Percentiles rank a stretch among this genome's conserved stretches.
phyloP scores from a whole-genome alignment of 2,113 vertebrate genomes.

The Alectura lathami region DNA sequence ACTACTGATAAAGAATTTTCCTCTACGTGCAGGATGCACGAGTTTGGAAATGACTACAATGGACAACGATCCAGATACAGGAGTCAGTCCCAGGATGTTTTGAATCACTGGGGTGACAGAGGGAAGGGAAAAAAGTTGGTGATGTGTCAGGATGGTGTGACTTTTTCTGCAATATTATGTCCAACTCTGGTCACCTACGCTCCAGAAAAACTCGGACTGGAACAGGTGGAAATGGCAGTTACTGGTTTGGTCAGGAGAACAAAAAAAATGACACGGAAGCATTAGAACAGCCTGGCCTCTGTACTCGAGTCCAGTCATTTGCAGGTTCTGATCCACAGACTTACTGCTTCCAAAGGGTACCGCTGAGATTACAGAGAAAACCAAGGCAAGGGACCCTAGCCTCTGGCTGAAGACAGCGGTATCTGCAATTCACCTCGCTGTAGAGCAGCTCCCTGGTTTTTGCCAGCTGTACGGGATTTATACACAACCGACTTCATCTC shows the following conservation, averaged over 20 bases:
- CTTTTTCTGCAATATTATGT: background rate
- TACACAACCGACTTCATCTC: background rate
- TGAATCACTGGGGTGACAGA: background rate
- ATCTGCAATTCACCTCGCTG: background rate
- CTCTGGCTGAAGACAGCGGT: fast-evolving
- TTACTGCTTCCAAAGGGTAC: background rate
- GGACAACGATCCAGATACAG: background rate
- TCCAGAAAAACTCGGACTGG: fast-evolving
- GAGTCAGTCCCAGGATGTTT: background rate
- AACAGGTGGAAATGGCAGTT: background rate
- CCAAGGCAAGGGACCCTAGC: background rate
- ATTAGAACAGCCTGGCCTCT: background rate
- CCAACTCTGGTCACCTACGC: background rate
- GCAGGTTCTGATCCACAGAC: background rate
- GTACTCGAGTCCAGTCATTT: background rate
- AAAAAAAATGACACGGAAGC: background rate
- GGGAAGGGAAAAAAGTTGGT: background rate
- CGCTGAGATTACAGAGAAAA: background rate
- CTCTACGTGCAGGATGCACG: background rate
- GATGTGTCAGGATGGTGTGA: background rate
- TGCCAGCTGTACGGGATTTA: background rate
- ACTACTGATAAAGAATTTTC: background rate
- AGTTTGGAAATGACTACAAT: background rate
- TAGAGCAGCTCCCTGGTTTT: background rate
- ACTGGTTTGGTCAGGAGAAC: background rate